Evolutionary conservation across 2,797 vertebrate species (phyloP), one percentile per base, ranked within the genome.

Genomic region (Chiropotes sagulatus): DNA sequence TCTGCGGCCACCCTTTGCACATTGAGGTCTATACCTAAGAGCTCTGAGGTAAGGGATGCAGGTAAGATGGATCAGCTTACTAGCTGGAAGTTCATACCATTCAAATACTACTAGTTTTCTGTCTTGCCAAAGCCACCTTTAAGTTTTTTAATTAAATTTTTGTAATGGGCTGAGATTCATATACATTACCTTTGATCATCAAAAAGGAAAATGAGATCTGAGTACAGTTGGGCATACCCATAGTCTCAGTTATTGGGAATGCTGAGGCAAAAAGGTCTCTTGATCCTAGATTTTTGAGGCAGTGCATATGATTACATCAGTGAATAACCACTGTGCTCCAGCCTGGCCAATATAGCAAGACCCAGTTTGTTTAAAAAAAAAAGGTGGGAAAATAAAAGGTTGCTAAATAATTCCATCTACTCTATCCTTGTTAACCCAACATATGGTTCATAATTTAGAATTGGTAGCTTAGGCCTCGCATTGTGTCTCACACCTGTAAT

Each of bases 401-500:
- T 73, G 28, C 73, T 73, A 30, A 95, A 83, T 57, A 24, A 73
- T 82, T 88, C 80, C 50, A 46, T 46, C 36, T 52, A 41, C 7
- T 81, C 48, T 78, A 4, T 10, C 75, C 94, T 94, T 67, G 57
- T n/a, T 50, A 72, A 26, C 20, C 2, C 33, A 81, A 61, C 4
- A 84, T 22, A 26, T 57, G 14, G n/a, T 54, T 95, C 72, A 52
- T 90, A 94, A 80, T 80, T 91, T 61, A 52, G 33, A 13, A 79
- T 26, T 8, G 5, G n/a, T 0, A 46, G 22, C 30, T 73, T 2
- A n/a, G 33, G 36, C 22, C 2, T 1, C 11, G 36, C 11, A 11
- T 22, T 5, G 36, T 24, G 70, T 36, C 5, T 72, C 36, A 72
- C 10, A 36, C 3, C 15, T 19, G 7, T 33, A 67, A 67, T 67